Evolutionary conservation across 2,797 vertebrate species (phyloP), one percentile per base, ranked within the genome.

Genomic region (Leptoclinus maculatus): DNA sequence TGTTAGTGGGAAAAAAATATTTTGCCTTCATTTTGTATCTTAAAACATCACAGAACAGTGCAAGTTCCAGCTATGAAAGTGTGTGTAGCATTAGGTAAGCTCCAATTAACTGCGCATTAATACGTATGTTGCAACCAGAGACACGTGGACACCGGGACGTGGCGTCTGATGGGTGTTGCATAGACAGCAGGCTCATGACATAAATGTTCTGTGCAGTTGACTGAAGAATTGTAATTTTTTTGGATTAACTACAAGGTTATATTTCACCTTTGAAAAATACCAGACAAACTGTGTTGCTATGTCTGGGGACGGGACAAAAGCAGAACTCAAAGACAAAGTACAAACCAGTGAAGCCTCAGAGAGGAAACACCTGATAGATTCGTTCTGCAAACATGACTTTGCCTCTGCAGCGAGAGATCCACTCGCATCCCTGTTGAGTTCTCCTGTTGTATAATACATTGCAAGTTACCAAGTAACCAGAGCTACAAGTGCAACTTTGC

Each of bases 371-470:
- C 78, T 67, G 1, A 68, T 38, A 2, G 45, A 45, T 75, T 47
- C 45, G 54, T 76, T 78, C 45, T 78, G 58, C 69, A 83, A 84
- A 71, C 74, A 74, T n/a, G 32, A 76, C 51, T 78, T 80, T 53
- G 65, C 57, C 76, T 85, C 43, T 78, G 68, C 69, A 56, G 57
- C 1, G 19, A 74, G 57, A 79, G 54, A 80, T 73, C 58, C 59
- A 69, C 32, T 67, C 64, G 65, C 39, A 47, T 76, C 75, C 69
- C 54, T 25, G 54, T 29, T 0, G 12, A 71, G 59, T 38, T 63
- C 72, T 69, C 29, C 57, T 79, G 23, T 62, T 70, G 43, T 60
- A 43, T 75, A 69, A 86, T 54, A 29, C 57, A 71, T 47, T 0
- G 6, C 56, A 59, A 66, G 63, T 83, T 68, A 72, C 73, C 63